Percentiles rank a stretch among this genome's conserved stretches.
phyloP scores from a whole-genome alignment of 35 echinoderm and acorn worm genomes.

The Nesometra sesokonis region DNA sequence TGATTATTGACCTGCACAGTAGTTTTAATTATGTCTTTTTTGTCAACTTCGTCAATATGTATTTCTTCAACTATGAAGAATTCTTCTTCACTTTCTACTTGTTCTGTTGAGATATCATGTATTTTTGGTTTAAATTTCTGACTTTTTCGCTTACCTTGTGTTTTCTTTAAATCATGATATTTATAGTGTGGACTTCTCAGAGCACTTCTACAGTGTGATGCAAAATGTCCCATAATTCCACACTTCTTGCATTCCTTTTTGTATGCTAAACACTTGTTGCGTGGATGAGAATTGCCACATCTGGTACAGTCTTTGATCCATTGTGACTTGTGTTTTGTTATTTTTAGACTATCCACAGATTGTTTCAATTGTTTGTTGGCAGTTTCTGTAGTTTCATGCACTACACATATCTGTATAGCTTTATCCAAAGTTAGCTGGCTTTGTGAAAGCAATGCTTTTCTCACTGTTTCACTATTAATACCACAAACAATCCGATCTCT shows the following conservation, averaged over 20 bases:
- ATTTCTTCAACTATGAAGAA: too few species aligned
- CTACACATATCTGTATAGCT: constrained; percentile 37
- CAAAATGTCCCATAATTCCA: constrained; percentile 33
- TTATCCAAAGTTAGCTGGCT: constrained; percentile 14
- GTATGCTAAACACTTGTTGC: constrained; percentile 10
- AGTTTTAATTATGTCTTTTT: too few species aligned
- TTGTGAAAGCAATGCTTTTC: constrained; percentile 9
- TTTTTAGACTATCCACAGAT: background rate
- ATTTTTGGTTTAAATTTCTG: too few species aligned
- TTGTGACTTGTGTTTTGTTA: background rate
- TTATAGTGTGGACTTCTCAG: too few species aligned
- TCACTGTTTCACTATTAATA: background rate
- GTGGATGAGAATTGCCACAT: constrained; percentile 8
- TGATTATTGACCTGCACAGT: too few species aligned
- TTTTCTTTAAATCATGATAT: too few species aligned
- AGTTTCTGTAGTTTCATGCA: constrained; percentile 12
- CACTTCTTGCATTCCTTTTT: constrained; percentile 25
- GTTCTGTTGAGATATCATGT: too few species aligned
- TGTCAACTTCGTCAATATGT: too few species aligned
- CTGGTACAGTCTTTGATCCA: constrained; percentile 4
- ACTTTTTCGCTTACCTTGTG: too few species aligned
- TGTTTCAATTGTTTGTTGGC: background rate
- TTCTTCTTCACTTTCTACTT: too few species aligned
- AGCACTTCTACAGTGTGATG: background rate
- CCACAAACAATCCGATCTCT: constrained; percentile 26